Percentiles rank a stretch among this genome's conserved stretches.
Conservation (phyloP, 2,888 invertebrate species). For the Gari tellinella region DNA sequence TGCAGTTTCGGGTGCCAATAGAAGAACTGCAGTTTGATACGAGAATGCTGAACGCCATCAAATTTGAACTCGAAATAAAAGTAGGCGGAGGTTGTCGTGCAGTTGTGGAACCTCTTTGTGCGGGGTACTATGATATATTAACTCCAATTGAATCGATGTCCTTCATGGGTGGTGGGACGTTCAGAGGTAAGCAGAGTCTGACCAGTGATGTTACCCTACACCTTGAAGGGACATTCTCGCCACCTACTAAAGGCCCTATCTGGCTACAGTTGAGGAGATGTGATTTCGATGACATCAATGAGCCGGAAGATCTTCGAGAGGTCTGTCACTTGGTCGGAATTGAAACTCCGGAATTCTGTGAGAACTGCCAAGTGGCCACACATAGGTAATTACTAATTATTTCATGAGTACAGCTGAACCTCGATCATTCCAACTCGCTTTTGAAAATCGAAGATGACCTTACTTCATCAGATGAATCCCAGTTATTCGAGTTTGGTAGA, state of each 20-base stretch:
- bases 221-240: slow-evolving; percentile 25
- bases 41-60: slow-evolving; percentile 13
- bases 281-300: slow-evolving; percentile 26
- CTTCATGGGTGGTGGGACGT: not conserved
- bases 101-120: slow-evolving; percentile 3
- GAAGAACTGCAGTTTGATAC: slow-evolving; percentile 24
- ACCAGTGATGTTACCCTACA: slow-evolving; percentile 2
- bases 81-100: slow-evolving; percentile 22
- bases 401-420: no score
- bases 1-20: not conserved
- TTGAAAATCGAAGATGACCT: no score
- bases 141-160: slow-evolving; percentile 6
- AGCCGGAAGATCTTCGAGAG: slow-evolving; percentile 40
- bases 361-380: slow-evolving; percentile 46
- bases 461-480: not conserved
- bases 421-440: no score
- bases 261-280: slow-evolving; percentile 33
- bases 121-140: slow-evolving; percentile 31
- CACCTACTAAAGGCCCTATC: slow-evolving; percentile 24
- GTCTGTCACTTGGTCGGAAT: slow-evolving; percentile 48
- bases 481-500: not conserved
- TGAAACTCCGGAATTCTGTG: slow-evolving; percentile 35
- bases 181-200: not conserved
- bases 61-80: not conserved
- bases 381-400: slow-evolving; percentile 48